phyloP scores from a whole-genome alignment of 1,140 invertebrate genomes.

The Philotrypesis tridentata region DNA sequence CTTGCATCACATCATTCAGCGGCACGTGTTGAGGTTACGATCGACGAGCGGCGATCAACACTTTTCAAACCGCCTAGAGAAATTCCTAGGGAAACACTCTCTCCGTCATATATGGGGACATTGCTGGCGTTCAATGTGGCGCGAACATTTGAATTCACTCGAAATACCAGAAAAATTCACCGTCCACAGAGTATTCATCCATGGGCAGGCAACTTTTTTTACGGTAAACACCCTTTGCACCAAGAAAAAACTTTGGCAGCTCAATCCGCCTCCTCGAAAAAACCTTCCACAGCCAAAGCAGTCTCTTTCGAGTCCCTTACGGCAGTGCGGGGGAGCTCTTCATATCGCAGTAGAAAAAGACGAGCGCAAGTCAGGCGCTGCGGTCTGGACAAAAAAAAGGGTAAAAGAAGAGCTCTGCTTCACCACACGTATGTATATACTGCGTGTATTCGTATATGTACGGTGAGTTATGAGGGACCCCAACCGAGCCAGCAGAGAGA shows the following conservation, averaged over 20 bases:
- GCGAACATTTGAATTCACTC: not conserved
- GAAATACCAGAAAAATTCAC: not conserved
- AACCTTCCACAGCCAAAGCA: too few relatives aligned
- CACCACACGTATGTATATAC: too few relatives aligned
- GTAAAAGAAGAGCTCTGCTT: not conserved
- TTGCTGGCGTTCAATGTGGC: not conserved
- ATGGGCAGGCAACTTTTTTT: too few relatives aligned
- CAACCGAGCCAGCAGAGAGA: not conserved
- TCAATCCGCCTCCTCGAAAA: too few relatives aligned
- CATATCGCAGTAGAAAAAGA: not conserved
- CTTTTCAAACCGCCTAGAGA: not conserved
- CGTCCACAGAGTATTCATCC: too few relatives aligned
- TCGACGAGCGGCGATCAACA: not conserved
- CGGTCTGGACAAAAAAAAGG: not conserved
- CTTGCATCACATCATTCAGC: not conserved
- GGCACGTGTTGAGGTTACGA: constrained; percentile 1
- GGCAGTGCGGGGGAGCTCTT: not conserved
- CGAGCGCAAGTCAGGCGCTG: not conserved
- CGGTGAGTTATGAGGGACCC: too few relatives aligned
- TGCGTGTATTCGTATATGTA: too few relatives aligned
- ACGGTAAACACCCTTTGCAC: too few relatives aligned
- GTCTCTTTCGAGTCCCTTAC: too few relatives aligned
- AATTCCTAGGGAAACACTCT: not conserved
- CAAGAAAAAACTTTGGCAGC: too few relatives aligned
- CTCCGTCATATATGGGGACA: not conserved